Conservation (phyloP, 2,888 invertebrate genomes). For the Chloroclysta siterata region DNA sequence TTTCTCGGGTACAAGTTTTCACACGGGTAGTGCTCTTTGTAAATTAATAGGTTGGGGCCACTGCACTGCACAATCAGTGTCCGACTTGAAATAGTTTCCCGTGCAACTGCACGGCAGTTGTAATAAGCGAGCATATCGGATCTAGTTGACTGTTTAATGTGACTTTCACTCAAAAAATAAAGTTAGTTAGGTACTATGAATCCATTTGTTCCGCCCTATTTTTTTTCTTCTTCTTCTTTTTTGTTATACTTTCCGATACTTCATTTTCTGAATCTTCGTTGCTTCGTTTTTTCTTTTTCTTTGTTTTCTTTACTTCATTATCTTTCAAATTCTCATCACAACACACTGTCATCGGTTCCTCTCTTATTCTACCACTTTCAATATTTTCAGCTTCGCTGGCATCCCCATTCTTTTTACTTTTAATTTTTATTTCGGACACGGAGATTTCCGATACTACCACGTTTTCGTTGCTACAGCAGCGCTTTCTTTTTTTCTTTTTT, state of each 20-base stretch:
- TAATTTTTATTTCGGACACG: conserved; percentile 32
- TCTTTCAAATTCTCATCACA: not conserved
- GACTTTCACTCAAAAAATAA: too few species aligned
- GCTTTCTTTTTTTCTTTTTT: conserved; percentile 64
- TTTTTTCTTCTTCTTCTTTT: conserved; percentile 25
- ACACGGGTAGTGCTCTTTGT: too few species aligned
- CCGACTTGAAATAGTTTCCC: too few species aligned
- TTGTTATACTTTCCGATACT: conserved; percentile 8
- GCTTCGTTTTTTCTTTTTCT: conserved; percentile 35
- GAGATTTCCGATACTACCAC: conserved; percentile 15
- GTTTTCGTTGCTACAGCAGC: conserved; percentile 43
- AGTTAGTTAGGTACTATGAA: too few species aligned
- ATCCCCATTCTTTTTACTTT: conserved; percentile 39
- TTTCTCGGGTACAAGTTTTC: too few species aligned
- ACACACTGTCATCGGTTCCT: conserved; percentile 28
- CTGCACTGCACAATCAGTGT: too few species aligned
- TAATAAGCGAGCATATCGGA: too few species aligned
- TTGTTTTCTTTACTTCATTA: conserved; percentile 24
- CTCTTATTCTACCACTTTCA: conserved; percentile 32
- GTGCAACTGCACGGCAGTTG: too few species aligned
- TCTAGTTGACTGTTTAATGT: too few species aligned
- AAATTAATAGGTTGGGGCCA: too few species aligned
- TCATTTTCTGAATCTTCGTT: not conserved
- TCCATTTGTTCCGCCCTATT: conserved; percentile 3
- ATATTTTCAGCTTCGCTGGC: conserved; percentile 39